Conservation (phyloP, 92 coral and sea anemone genomes). For the Blastomussa wellsi region DNA sequence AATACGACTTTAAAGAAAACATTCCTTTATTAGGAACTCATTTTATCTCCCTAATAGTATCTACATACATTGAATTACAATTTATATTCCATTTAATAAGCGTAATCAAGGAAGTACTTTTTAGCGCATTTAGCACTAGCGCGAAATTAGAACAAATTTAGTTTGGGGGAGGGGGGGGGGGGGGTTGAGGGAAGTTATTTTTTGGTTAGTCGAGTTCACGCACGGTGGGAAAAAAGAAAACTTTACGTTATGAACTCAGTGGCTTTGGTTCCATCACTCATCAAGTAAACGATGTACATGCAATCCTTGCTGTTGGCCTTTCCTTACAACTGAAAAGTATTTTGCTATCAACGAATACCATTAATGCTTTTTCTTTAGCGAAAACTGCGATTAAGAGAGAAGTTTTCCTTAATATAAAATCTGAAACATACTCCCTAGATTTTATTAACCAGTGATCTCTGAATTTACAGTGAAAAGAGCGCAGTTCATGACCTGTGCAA, state of each 20-base stretch:
- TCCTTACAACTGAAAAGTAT: not conserved
- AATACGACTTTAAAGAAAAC: not conserved
- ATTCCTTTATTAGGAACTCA: constrained; percentile 2
- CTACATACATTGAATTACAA: constrained; percentile 8
- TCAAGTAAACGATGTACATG: too few species aligned
- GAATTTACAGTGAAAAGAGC: too few species aligned
- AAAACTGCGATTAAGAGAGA: not conserved
- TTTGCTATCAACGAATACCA: too few species aligned
- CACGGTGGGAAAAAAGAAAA: too few species aligned
- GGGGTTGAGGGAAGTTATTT: not conserved
- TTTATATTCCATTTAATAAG: constrained; percentile 9
- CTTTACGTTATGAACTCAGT: too few species aligned
- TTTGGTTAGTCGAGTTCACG: not conserved
- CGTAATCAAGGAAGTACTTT: not conserved
- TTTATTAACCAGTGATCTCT: too few species aligned
- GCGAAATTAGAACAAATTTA: not conserved
- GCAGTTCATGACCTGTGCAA: too few species aligned
- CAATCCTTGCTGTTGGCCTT: not conserved
- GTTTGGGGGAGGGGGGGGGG: not conserved
- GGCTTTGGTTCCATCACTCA: too few species aligned
- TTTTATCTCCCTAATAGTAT: not conserved
- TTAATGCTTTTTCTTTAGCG: not conserved
- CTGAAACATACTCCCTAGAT: not conserved
- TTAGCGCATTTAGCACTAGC: not conserved
- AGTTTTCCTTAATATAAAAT: too few species aligned